phyloP scores from a whole-genome alignment of 2,888 invertebrate genomes.

The Tortrix viridana region DNA sequence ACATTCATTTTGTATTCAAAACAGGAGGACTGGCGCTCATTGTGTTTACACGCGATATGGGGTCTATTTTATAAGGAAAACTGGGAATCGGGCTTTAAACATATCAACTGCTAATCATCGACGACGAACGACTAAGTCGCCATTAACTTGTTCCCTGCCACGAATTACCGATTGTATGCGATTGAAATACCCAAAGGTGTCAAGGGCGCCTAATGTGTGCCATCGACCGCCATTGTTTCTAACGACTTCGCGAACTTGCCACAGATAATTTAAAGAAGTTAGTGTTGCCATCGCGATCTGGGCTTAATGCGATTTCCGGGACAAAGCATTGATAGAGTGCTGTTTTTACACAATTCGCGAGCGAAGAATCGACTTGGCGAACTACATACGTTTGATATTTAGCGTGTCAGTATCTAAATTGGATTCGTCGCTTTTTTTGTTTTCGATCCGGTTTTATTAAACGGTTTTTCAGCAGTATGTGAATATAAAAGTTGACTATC shows the following conservation, averaged over 20 bases:
- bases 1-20: neutral
- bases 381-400: neutral
- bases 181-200: too few relatives aligned
- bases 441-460: neutral
- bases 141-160: neutral
- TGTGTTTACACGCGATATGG: too few relatives aligned
- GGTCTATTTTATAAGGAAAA: too few relatives aligned
- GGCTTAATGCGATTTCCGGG: conserved; percentile 27
- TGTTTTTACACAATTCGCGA: neutral
- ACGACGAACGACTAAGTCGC: conserved; percentile 14
- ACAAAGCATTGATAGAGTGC: conserved; percentile 31
- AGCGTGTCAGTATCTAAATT: conserved; percentile 1
- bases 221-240: conserved; percentile 30
- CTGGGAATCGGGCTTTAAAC: too few relatives aligned
- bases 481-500: too few relatives aligned
- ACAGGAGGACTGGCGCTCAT: conserved; percentile 4
- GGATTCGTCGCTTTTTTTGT: neutral
- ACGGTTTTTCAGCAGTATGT: too few relatives aligned
- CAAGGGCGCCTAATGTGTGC: too few relatives aligned
- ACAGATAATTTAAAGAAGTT: conserved; percentile 36
- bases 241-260: conserved; percentile 27
- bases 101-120: conserved; percentile 22
- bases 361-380: conserved; percentile 13
- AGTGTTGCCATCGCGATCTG: conserved; percentile 7
- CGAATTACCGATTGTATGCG: too few relatives aligned